Conservation (phyloP, 35 echinoderm and acorn worm genomes). For the Holothuria glaberrima region DNA sequence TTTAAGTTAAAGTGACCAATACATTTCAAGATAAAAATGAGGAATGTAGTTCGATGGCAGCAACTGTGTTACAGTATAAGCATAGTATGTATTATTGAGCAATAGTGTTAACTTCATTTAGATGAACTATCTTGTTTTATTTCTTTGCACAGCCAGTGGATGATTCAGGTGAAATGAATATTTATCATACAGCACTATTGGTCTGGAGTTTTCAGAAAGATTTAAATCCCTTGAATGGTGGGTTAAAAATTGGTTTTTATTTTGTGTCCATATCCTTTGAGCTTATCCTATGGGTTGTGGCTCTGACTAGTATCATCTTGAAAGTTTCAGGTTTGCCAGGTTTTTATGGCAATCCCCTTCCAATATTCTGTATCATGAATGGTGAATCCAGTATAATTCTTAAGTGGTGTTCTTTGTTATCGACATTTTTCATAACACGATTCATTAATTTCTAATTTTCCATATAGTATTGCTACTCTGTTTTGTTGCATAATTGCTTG, state of each 20-base stretch:
- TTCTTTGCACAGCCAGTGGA: constrained; percentile 6
- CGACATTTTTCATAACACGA: neutral
- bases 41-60: too few relatives aligned
- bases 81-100: too few relatives aligned
- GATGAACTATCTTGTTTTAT: too few relatives aligned
- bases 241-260: neutral
- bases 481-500: too few relatives aligned
- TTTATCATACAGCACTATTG: constrained; percentile 89
- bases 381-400: neutral
- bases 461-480: too few relatives aligned
- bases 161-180: constrained; percentile 72
- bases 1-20: too few relatives aligned
- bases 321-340: neutral
- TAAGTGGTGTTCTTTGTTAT: neutral
- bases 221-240: constrained; percentile 50
- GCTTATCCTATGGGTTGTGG: neutral
- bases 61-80: too few relatives aligned
- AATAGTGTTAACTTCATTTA: too few relatives aligned
- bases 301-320: neutral
- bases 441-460: too few relatives aligned
- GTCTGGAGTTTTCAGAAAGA: constrained; percentile 95
- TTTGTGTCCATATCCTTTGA: neutral
- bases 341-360: too few relatives aligned
- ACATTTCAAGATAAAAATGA: too few relatives aligned
- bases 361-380: neutral